Evolutionary conservation across 2,797 vertebrate species (phyloP).

Genomic region (Eulemur albifrons): DNA sequence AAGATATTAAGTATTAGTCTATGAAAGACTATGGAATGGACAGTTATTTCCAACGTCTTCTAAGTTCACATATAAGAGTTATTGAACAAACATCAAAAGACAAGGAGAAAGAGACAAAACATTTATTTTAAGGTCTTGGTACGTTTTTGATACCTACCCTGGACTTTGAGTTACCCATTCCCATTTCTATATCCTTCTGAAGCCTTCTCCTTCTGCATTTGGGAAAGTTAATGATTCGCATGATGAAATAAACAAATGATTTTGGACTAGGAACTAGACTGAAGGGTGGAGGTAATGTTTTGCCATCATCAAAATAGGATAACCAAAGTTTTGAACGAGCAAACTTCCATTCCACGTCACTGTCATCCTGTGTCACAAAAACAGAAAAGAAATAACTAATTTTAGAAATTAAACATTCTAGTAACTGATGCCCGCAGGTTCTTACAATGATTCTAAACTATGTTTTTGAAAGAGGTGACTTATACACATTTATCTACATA

Average conservation of each 20-base stretch:
- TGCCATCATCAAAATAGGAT: conserved; percentile 94
- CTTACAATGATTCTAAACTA: neutral
- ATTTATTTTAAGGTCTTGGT: neutral
- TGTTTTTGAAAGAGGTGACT: neutral
- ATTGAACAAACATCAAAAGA: conserved; percentile 18
- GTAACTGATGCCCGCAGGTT: neutral
- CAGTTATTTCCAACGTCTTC: neutral
- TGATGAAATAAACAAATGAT: conserved; percentile 88
- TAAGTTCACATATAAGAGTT: conserved; percentile 2
- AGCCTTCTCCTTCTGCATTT: conserved; percentile 87
- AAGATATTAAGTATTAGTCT: conserved; percentile 45
- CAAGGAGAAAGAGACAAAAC: neutral
- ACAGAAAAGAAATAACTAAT: neutral
- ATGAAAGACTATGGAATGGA: neutral
- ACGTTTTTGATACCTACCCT: conserved; percentile 84
- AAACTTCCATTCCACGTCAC: conserved; percentile 98
- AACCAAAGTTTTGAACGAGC: conserved; percentile 97
- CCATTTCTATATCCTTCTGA: conserved; percentile 90
- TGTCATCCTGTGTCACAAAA: conserved; percentile 89
- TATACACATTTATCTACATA: neutral
- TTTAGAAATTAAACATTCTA: conserved; percentile 18
- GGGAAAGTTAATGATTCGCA: conserved; percentile 86
- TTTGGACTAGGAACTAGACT: conserved; percentile 95
- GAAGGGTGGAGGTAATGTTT: conserved; percentile 95
- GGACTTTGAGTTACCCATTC: conserved; percentile 90